A percentile compares a stretch with the other conserved stretches of the same genome.
These are phyloP conservation scores for Scylla paramamosain DNA, from an alignment of 1,140 invertebrate genomes.

Conservation along the genomic window DNA sequence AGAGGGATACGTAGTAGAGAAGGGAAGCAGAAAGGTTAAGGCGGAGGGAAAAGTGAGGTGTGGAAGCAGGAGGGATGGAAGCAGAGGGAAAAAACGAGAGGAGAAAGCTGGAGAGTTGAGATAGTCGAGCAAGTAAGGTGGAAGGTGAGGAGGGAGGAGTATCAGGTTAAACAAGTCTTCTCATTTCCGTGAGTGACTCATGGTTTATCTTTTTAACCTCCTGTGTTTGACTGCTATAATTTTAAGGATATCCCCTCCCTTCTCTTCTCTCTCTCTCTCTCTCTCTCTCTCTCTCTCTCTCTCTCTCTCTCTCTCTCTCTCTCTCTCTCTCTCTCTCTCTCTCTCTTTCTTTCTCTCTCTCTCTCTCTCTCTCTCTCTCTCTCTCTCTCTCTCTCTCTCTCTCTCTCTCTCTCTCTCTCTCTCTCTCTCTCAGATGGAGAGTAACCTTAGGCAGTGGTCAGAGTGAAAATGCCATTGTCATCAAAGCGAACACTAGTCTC, in stretches of 20 bases:
- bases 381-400: not conserved
- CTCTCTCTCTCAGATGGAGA: not conserved
- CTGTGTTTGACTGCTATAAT: not conserved
- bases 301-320: constrained; percentile 3
- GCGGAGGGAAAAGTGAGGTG: not conserved
- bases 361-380: constrained; percentile 3
- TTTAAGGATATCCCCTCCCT: not conserved
- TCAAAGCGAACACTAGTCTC: too few relatives aligned
- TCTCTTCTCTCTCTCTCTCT: not conserved
- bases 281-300: not conserved
- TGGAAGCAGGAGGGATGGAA: not conserved
- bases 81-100: not conserved
- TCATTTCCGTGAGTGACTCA: not conserved
- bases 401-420: not conserved
- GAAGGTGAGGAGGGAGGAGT: not conserved
- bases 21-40: not conserved
- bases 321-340: constrained; percentile 3
- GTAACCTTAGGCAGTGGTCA: too few relatives aligned
- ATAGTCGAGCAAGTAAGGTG: not conserved
- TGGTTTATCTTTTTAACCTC: not conserved
- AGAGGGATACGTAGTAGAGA: not conserved
- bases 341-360: not conserved
- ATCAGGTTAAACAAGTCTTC: not conserved
- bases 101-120: not conserved
- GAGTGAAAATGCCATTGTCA: too few relatives aligned